These are phyloP conservation scores for Naja naja DNA, from an alignment of 2,113 vertebrate species.

Conservation along the genomic window DNA sequence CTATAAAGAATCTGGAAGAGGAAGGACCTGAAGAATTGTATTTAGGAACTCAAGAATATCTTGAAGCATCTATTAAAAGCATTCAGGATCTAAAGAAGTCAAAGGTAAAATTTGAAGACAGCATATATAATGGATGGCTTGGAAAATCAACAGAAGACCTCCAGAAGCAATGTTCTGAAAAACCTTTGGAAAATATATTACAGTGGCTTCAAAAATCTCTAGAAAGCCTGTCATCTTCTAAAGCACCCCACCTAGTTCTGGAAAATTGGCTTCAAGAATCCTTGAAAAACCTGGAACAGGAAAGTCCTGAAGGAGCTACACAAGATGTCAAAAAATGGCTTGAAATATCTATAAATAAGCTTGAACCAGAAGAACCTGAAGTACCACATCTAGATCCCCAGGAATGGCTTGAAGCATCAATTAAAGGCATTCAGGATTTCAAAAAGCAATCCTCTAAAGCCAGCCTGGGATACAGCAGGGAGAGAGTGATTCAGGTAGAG, in stretches of 20 bases:
- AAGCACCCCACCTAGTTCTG: neutral
- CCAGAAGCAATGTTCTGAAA: neutral
- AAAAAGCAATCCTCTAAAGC: neutral
- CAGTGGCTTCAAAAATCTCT: neutral
- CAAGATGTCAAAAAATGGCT: neutral
- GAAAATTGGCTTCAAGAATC: neutral
- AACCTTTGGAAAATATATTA: neutral
- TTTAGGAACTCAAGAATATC: neutral
- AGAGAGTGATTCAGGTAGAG: neutral
- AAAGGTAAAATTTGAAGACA: neutral
- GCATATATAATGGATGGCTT: neutral
- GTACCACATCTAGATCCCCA: neutral
- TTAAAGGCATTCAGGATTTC: too few species aligned
- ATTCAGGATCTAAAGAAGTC: neutral
- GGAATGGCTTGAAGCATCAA: neutral
- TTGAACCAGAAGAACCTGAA: neutral
- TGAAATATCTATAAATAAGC: neutral
- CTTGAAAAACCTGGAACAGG: neutral
- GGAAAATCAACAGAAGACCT: neutral
- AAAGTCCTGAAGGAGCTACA: neutral
- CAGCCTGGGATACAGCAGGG: neutral
- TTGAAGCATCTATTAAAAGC: neutral
- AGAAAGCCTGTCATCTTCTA: neutral
- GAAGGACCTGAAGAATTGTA: neutral
- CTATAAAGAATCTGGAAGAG: neutral